phyloP scores from a whole-genome alignment of 2,888 invertebrate species.

The Sympetrum striolatum region DNA sequence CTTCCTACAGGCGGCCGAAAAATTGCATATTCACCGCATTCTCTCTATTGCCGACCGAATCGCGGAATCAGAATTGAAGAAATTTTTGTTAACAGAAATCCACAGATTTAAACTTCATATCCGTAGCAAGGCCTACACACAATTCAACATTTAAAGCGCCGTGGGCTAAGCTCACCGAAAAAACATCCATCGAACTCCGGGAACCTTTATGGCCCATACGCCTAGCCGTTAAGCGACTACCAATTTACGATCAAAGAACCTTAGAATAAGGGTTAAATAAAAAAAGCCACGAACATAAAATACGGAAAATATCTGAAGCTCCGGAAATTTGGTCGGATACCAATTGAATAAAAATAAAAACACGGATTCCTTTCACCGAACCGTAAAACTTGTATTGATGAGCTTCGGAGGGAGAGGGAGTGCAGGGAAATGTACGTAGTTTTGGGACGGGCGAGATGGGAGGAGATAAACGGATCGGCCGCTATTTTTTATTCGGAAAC shows the following conservation, averaged over 20 bases:
- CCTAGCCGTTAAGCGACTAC: background rate
- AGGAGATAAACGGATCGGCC: background rate
- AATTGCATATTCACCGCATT: no score
- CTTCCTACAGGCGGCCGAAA: no score
- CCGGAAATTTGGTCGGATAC: background rate
- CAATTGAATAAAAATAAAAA: constrained; percentile 24
- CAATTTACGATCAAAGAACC: background rate
- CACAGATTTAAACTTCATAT: background rate
- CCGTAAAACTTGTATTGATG: constrained; percentile 33
- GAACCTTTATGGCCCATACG: constrained; percentile 5
- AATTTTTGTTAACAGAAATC: background rate
- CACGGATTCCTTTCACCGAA: background rate
- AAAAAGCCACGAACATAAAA: background rate
- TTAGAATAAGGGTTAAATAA: background rate
- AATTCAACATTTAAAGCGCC: background rate
- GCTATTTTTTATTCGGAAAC: background rate
- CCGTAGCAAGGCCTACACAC: background rate
- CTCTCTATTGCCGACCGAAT: no score
- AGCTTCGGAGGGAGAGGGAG: background rate
- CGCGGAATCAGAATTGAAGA: background rate
- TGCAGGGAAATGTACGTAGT: background rate
- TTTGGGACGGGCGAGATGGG: background rate
- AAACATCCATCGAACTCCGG: background rate
- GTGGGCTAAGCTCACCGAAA: background rate
- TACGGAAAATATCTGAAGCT: background rate